These are phyloP conservation scores for Tauraco hartlaubi DNA, from an alignment of 2,797 vertebrate genomes.

Conservation along the genomic window DNA sequence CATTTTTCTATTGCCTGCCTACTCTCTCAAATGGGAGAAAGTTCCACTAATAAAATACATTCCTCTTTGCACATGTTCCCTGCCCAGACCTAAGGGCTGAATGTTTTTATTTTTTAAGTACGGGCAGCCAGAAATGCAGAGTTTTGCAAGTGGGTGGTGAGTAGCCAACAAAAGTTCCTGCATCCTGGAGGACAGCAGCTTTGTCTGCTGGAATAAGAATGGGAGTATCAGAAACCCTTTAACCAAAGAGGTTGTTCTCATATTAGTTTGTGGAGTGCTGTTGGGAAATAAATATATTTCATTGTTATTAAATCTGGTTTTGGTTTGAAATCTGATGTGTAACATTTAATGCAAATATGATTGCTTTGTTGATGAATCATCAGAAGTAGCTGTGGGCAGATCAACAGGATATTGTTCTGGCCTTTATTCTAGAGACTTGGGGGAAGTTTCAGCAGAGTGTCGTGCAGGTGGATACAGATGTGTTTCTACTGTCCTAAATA, in stretches of 20 bases:
- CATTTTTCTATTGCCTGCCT: not conserved
- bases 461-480: not conserved
- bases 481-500: not conserved
- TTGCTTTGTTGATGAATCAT: not conserved
- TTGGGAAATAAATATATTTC: not conserved
- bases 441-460: not conserved
- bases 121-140: not conserved
- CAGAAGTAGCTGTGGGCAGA: not conserved
- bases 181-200: not conserved
- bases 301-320: not conserved
- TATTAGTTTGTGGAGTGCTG: not conserved
- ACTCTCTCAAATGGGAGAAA: not conserved
- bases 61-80: not conserved
- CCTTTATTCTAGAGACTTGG: not conserved
- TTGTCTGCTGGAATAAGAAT: not conserved
- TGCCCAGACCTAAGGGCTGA: not conserved
- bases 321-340: not conserved
- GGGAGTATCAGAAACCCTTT: not conserved
- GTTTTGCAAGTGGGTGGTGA: not conserved
- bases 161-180: not conserved
- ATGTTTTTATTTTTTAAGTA: not conserved
- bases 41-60: conserved; percentile 1
- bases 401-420: not conserved
- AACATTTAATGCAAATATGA: not conserved
- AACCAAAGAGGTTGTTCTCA: not conserved